A percentile compares a stretch with the other conserved stretches of the same genome.
These are phyloP conservation scores for Pyralis farinalis DNA, from an alignment of 2,888 invertebrate species.

Conservation along the genomic window DNA sequence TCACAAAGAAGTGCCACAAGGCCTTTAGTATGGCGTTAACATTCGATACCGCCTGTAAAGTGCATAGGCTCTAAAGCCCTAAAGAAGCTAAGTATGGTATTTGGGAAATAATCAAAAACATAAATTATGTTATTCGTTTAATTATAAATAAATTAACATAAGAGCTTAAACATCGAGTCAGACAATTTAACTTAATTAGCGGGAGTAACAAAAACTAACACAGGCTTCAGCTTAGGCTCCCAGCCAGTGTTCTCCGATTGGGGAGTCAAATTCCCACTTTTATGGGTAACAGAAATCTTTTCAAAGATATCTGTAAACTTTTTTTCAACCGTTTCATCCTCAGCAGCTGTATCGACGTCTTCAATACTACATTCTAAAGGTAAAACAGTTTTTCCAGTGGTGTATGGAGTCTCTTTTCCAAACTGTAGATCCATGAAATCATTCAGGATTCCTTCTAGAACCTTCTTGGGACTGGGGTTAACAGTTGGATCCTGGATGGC, in stretches of 20 bases:
- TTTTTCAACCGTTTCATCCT: slow-evolving; percentile 37
- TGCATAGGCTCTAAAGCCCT: too few relatives aligned
- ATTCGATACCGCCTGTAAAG: too few relatives aligned
- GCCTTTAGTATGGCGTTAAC: too few relatives aligned
- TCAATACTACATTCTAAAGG: slow-evolving; percentile 45
- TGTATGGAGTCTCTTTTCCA: slow-evolving; percentile 61
- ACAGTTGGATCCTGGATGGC: slow-evolving; percentile 45
- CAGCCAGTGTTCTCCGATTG: slow-evolving; percentile 53
- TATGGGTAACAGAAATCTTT: slow-evolving; percentile 50
- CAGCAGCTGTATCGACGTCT: slow-evolving; percentile 47
- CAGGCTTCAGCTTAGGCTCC: slow-evolving; percentile 57
- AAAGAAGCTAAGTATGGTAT: too few relatives aligned
- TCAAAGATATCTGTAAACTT: slow-evolving; percentile 52
- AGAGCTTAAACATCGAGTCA: too few relatives aligned
- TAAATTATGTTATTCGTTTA: too few relatives aligned
- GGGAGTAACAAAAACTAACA: slow-evolving; percentile 54
- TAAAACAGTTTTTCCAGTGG: slow-evolving; percentile 59
- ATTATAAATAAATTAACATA: too few relatives aligned
- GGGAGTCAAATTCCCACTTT: slow-evolving; percentile 56
- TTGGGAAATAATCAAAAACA: too few relatives aligned
- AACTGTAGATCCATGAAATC: slow-evolving; percentile 69
- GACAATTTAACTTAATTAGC: slow-evolving; percentile 18
- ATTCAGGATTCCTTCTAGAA: slow-evolving; percentile 58
- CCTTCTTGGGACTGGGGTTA: slow-evolving; percentile 42
- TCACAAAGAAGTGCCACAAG: too few relatives aligned